Evolutionary conservation across 2,888 invertebrate species (phyloP).

Genomic region (Asteroscopus sphinx): DNA sequence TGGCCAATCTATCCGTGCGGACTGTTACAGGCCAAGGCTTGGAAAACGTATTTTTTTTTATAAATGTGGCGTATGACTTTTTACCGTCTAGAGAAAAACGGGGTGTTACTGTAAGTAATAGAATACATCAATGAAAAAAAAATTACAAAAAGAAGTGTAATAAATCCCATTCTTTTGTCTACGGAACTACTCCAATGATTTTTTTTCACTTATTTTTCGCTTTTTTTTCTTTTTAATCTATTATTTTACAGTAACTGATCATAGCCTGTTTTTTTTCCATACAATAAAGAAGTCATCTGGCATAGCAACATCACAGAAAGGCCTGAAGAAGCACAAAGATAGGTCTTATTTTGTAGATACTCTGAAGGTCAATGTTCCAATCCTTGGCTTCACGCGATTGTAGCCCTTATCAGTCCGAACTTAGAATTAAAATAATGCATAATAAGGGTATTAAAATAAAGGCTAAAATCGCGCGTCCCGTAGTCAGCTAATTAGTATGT

Average conservation of each 20-base stretch:
- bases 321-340: slow-evolving; percentile 32
- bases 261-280: too few relatives aligned
- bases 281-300: too few relatives aligned
- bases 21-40: slow-evolving; percentile 33
- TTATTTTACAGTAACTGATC: too few relatives aligned
- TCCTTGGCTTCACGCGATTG: slow-evolving; percentile 49
- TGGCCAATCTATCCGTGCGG: slow-evolving; percentile 59
- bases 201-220: too few relatives aligned
- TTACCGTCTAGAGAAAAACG: too few relatives aligned
- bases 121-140: too few relatives aligned
- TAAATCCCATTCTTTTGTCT: too few relatives aligned
- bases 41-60: slow-evolving; percentile 7
- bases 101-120: too few relatives aligned
- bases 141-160: too few relatives aligned
- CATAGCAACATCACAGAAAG: slow-evolving; percentile 5
- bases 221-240: too few relatives aligned
- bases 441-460: slow-evolving; percentile 40
- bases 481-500: slow-evolving; percentile 63
- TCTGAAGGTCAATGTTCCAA: slow-evolving; percentile 8
- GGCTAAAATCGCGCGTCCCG: slow-evolving; percentile 49
- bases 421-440: slow-evolving; percentile 40
- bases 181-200: too few relatives aligned
- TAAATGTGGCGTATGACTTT: too few relatives aligned
- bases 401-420: slow-evolving; percentile 48
- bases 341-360: slow-evolving; percentile 10